Evolutionary conservation across 1,140 invertebrate genomes (phyloP), one percentile per base, ranked within the genome.

Genomic region (Latrodectus geometricus): DNA sequence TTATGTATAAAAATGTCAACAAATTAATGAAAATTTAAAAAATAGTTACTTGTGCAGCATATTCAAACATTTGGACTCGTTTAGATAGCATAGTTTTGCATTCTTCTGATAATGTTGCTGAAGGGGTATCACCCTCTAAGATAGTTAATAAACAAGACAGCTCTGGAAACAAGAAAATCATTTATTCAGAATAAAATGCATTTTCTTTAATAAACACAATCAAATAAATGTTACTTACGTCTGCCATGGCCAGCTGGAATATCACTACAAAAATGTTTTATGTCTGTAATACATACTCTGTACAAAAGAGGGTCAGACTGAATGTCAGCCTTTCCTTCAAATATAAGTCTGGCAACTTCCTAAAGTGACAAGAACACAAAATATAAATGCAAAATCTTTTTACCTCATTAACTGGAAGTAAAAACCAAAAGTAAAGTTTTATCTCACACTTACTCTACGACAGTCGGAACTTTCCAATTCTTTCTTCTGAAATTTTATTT

Each of bases 51-150:
- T 95, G 94, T 54, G 94, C 95, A 35, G 96, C 96, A 92, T 95
- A 95, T 92, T 93, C 95, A 90, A 96, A 97, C 95, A 98, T 96
- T 92, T 97, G 95, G 89, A 96, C 94, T 89, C 97, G 93, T 85
- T 94, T 94, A 78, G 93, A 93, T 72, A 98, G 91, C 93, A 96
- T 95, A 88, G 94, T 94, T 88, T 94, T 93, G 91, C 96, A 97
- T 88, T 96, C 95, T 72, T 92, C 89, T 88, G 95, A 94, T 66
- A 97, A 91, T 70, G 83, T 48, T 50, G 82, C 56, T 48, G 88
- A 66, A 90, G 94, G 94, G 35, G 93, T 93, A 87, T 90, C 89
- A 88, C 95, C 94, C 89, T 95, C 92, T 82, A 96, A 90, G 69
- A 95, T 92, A 86, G 94, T 93, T 91, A 95, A 94, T 68, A 97